Evolutionary conservation across 2,888 invertebrate genomes (phyloP).

Genomic region (Pollenia griseotomentosa): DNA sequence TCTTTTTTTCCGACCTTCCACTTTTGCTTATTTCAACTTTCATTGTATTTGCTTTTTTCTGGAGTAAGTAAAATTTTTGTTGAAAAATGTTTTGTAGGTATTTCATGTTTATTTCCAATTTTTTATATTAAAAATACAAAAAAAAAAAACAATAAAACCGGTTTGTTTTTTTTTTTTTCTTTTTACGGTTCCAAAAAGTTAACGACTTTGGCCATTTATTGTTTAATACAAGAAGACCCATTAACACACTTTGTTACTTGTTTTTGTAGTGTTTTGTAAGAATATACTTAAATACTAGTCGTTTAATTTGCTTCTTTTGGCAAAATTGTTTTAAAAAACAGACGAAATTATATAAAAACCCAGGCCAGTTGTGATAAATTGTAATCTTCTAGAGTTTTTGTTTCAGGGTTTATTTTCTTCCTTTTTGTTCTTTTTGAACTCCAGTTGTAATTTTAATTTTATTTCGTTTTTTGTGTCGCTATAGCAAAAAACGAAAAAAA

Average conservation of each 20-base stretch:
- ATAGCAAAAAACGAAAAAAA: not conserved
- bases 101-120: slow-evolving; percentile 32
- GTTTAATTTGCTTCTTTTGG: not conserved
- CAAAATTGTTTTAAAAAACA: not conserved
- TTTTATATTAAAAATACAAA: slow-evolving; percentile 42
- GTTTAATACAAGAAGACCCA: slow-evolving; percentile 65
- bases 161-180: slow-evolving; percentile 26
- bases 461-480: not conserved
- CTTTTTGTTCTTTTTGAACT: not conserved
- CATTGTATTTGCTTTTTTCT: slow-evolving; percentile 14
- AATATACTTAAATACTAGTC: not conserved
- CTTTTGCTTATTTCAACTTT: slow-evolving; percentile 17
- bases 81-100: slow-evolving; percentile 33
- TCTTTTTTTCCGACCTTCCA: not conserved
- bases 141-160: slow-evolving; percentile 17
- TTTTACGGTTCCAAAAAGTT: slow-evolving; percentile 65
- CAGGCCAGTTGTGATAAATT: slow-evolving; percentile 17
- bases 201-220: slow-evolving; percentile 70
- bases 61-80: not conserved
- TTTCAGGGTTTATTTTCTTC: not conserved
- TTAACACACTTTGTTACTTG: slow-evolving; percentile 67
- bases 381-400: slow-evolving; percentile 37
- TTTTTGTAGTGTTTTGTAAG: not conserved
- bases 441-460: slow-evolving; percentile 13
- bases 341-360: not conserved